Base-by-base conservation (phyloP, 2,888 invertebrate species). In the Allolobophora icterica region DNA sequence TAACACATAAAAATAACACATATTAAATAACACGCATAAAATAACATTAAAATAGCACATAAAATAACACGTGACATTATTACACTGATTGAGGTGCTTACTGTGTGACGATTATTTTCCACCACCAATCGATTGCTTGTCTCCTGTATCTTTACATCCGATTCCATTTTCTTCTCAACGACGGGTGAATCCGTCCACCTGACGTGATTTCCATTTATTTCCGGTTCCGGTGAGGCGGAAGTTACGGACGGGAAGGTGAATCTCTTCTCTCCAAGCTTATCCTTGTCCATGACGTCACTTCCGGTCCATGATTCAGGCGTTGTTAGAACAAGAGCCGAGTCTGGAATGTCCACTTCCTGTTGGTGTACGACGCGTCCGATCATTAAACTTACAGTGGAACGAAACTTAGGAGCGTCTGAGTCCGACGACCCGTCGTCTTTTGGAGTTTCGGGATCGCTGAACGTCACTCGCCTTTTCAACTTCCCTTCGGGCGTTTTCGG, bases 331-430 rank as follows among this genome's bases (percentile, higher is more conserved):
- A 87, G 38, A 38, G 35, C 87, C n/a, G 87, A 38, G 24, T 87
- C 87, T 3, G 87, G 87, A 35, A 87, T 87, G 87, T 87, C 87
- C 21, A 87, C 87, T 87, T 35, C 35, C 87, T 34, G 34, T 38
- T 87, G 87, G 6, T 5, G 87, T 34, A 13, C 1, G 24, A 87
- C 4, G 87, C 34, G 21, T 8, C 87, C 87, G 21, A 87, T 21
- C 35, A 24, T 24, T 2, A 87, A 4, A 30, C 38, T 87, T 13
- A 87, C 87, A 19, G 38, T 15, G 1, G 87, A 87, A 34, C 87
- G 87, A 38, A 87, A 87, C 87, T 2, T 6, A 5, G 87, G 87
- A 24, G 35, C 17, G 38, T 0, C 11, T 30, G 34, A 3, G 6
- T 34, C 34, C 4, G 87, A 87, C 0, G 34, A 24, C 35, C 24